Base-by-base conservation (phyloP, 1,140 invertebrate species). In the Cardiocondyla obscurior region DNA sequence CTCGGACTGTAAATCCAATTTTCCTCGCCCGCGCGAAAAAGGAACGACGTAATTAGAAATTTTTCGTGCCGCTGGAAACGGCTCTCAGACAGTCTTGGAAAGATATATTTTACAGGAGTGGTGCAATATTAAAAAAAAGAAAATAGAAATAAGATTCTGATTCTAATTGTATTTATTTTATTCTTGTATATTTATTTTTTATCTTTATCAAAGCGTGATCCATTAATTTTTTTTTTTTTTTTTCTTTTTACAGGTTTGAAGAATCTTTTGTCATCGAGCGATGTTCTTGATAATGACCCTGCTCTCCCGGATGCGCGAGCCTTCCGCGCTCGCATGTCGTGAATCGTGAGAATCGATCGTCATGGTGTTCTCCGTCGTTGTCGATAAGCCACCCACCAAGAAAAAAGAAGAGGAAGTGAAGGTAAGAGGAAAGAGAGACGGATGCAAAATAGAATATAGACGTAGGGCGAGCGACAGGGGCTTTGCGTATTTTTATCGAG, bases 401-500 rank as follows among this genome's bases (percentile, higher is more conserved):
- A 39, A 6, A n/a, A 16, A 74, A 30, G 60, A 39, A 42, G 53
- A 46, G 8, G 28, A 25, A 28, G 22, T 28, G 12, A 39, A 1
- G 19, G n/a, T 36, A 16, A 70, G 16, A 49, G 44, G 36, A 7
- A 30, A 42, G 16, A 60, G 36, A 25, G 8, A 57, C 42, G 42
- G 14, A 42, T 14, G 14, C 5, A 46, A n/a, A 16, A 46, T n/a
- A n/a, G 44, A 46, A 46, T n/a, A 5, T n/a, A 16, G 44, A n/a
- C 6, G 44, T 4, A 5, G 44, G 6, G 22, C 2, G 28, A 28
- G 10, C 14, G 16, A 42, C 19, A 42, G 25, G n/a, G 0, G 19
- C 5, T 79, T 67, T 30, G 33, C 33, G n/a, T 67, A 49, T 19
- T 79, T 79, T 79, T 79, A 55, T 79, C n/a, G 33, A 30, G 12